These are phyloP conservation scores for Axea sp. DNA, from an alignment of 2,888 invertebrate genomes.

Conservation along the genomic window DNA sequence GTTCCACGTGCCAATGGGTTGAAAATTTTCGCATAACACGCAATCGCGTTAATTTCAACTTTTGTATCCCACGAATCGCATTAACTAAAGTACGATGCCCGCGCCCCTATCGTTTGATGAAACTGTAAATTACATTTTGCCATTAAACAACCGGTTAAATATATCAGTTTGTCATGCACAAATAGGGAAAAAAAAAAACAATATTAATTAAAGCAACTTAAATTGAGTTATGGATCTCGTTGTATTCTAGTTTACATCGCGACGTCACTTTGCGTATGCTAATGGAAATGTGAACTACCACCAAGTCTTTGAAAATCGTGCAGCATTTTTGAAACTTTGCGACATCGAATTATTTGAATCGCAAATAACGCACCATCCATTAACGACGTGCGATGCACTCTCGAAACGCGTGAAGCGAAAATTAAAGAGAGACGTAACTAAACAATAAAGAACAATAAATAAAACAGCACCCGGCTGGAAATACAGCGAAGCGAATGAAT, in stretches of 20 bases:
- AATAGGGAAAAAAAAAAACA: conserved; percentile 1
- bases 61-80: too few relatives aligned
- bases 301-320: conserved; percentile 1
- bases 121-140: too few relatives aligned
- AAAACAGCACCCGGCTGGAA: too few relatives aligned
- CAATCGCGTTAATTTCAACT: too few relatives aligned
- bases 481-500: too few relatives aligned
- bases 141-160: too few relatives aligned
- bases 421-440: not conserved
- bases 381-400: conserved; percentile 1
- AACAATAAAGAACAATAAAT: too few relatives aligned
- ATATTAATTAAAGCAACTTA: conserved; percentile 31
- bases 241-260: conserved; percentile 19
- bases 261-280: conserved; percentile 16
- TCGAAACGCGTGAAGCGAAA: not conserved
- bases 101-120: too few relatives aligned
- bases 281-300: conserved; percentile 22
- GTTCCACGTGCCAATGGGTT: too few relatives aligned
- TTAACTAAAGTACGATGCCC: too few relatives aligned
- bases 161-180: conserved; percentile 8
- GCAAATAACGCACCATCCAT: conserved; percentile 2
- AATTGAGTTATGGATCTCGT: conserved; percentile 32
- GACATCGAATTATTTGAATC: conserved; percentile 13
- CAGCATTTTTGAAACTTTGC: not conserved
- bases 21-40: too few relatives aligned